Conservation (phyloP, 2,113 vertebrate genomes). For the Pagrus major region DNA sequence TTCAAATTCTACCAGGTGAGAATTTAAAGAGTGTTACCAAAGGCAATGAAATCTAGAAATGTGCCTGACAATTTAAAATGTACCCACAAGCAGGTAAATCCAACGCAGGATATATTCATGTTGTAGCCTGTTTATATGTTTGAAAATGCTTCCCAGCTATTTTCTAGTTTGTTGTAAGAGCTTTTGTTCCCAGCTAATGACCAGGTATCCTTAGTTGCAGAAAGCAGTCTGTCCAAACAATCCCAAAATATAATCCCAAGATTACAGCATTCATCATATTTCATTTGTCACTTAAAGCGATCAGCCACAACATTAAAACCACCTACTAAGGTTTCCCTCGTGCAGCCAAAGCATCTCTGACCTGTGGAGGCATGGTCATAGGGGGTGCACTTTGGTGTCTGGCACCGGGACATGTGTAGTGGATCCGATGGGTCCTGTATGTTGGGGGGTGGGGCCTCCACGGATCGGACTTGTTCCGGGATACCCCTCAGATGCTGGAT, state of each 20-base stretch:
- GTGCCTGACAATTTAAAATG: background rate
- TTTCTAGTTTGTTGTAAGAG: background rate
- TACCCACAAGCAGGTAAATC: background rate
- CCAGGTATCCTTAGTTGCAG: background rate
- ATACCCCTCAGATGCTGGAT: too few species aligned
- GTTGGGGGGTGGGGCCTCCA: too few species aligned
- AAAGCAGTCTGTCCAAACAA: background rate
- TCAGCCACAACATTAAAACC: too few species aligned
- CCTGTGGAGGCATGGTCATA: too few species aligned
- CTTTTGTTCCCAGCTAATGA: background rate
- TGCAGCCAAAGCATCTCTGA: too few species aligned
- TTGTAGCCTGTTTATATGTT: background rate
- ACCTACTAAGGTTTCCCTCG: too few species aligned
- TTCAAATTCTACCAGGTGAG: slow-evolving; percentile 99
- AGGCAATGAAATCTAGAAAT: background rate
- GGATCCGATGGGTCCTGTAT: too few species aligned
- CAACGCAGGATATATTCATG: background rate
- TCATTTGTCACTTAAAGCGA: too few species aligned
- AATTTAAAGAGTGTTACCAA: background rate
- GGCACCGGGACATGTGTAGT: too few species aligned
- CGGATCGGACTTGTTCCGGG: too few species aligned
- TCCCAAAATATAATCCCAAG: background rate
- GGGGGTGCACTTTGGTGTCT: too few species aligned
- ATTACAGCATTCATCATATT: too few species aligned
- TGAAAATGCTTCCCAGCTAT: background rate